phyloP scores from a whole-genome alignment of 2,113 vertebrate species.

The Hypomesus transpacificus region DNA sequence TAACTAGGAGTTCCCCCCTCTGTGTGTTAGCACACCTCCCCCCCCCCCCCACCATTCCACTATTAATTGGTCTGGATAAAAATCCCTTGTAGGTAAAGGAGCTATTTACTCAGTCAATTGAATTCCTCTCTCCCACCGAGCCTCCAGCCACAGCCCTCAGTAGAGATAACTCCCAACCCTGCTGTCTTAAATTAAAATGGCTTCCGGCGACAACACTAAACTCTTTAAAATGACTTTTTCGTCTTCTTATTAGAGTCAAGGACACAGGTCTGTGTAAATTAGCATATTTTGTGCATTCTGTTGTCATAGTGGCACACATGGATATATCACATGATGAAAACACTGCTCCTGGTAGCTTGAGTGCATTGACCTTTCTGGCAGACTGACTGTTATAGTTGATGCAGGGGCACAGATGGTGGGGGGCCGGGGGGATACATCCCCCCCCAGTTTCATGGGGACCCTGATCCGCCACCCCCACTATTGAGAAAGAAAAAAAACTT shows the following conservation, averaged over 20 bases:
- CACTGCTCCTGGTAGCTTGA: not conserved
- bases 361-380: conserved; percentile 14
- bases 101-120: conserved; percentile 71
- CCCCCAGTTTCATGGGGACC: too few species aligned
- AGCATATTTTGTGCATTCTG: conserved; percentile 47
- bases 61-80: conserved; percentile 65
- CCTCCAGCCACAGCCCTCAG: conserved; percentile 51
- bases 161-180: conserved; percentile 64
- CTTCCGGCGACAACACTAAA: conserved; percentile 59
- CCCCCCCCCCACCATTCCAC: conserved; percentile 25
- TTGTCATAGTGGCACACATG: conserved; percentile 43
- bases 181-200: conserved; percentile 74
- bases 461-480: too few species aligned
- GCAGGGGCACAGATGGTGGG: too few species aligned
- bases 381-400: not conserved
- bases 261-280: conserved; percentile 53
- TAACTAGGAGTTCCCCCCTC: not conserved
- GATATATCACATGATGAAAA: conserved; percentile 37
- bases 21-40: conserved; percentile 30
- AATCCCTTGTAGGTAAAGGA: conserved; percentile 66
- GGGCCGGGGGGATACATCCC: too few species aligned
- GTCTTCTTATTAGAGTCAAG: conserved; percentile 61
- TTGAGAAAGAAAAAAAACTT: too few species aligned
- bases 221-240: conserved; percentile 59
- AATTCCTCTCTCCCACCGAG: conserved; percentile 53